phyloP scores from a whole-genome alignment of 1,140 invertebrate genomes.

The Scaptomyza pallida region DNA sequence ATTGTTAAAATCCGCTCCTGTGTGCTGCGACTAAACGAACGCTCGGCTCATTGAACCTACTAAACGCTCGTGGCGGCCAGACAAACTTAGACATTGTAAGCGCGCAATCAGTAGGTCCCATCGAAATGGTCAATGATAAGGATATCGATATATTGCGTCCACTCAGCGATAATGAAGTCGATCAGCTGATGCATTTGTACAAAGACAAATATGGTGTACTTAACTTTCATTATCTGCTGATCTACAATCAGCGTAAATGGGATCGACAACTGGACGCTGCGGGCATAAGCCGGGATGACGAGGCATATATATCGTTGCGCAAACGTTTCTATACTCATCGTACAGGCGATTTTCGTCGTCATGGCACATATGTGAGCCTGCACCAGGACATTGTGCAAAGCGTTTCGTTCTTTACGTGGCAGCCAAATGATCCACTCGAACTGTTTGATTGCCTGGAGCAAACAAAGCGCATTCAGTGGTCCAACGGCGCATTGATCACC shows the following conservation, averaged over 20 bases:
- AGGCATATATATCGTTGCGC: constrained; percentile 53
- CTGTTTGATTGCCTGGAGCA: constrained; percentile 64
- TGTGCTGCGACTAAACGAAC: background rate
- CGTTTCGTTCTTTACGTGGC: constrained; percentile 72
- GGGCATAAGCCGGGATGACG: constrained; percentile 24
- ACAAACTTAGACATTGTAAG: constrained; percentile 6
- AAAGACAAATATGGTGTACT: constrained; percentile 45
- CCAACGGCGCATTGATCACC: constrained; percentile 63
- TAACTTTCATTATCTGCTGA: constrained; percentile 69
- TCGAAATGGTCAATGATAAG: constrained; percentile 50
- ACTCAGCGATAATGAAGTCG: constrained; percentile 60
- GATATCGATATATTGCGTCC: constrained; percentile 69
- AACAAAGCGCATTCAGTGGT: constrained; percentile 66
- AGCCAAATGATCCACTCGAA: constrained; percentile 40
- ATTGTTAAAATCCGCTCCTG: constrained; percentile 32
- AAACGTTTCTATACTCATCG: constrained; percentile 71
- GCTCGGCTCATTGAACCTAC: constrained; percentile 18
- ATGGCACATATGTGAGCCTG: constrained; percentile 72
- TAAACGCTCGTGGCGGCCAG: constrained; percentile 10
- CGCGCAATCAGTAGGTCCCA: constrained; percentile 3
- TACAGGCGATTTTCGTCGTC: constrained; percentile 54
- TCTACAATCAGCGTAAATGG: constrained; percentile 78
- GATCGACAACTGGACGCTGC: constrained; percentile 56
- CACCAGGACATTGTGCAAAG: constrained; percentile 75
- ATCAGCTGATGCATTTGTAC: constrained; percentile 68